A percentile compares a stretch with the other conserved stretches of the same genome.
Evolutionary conservation across 2,797 vertebrate species (phyloP).

Genomic region (Chromobotia macracanthus): DNA sequence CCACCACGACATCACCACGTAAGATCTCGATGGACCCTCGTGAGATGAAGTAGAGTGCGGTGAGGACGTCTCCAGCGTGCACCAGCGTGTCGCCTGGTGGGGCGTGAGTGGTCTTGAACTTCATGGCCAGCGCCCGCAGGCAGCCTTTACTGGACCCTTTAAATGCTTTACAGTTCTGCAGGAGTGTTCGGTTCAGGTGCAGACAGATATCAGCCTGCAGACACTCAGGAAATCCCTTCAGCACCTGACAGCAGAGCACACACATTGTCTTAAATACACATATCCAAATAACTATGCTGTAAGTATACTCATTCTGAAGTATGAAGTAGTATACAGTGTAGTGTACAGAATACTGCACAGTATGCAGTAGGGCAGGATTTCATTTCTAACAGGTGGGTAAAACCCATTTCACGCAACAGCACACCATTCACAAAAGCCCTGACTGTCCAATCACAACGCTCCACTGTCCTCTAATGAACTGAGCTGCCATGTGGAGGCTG

Average conservation of each 20-base stretch:
- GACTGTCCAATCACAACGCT: constrained; percentile 51
- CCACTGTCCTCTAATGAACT: constrained; percentile 45
- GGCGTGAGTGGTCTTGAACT: constrained; percentile 95
- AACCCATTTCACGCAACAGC: too few relatives aligned
- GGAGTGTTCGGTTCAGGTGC: constrained; percentile 89
- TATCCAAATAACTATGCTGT: too few relatives aligned
- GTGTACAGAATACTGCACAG: not conserved
- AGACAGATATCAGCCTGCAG: constrained; percentile 97
- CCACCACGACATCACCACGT: constrained; percentile 90
- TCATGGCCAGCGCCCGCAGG: constrained; percentile 93
- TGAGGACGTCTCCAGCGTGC: constrained; percentile 92
- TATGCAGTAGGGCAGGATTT: too few relatives aligned
- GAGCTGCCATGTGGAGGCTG: not conserved
- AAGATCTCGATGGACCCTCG: constrained; percentile 96
- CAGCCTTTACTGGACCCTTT: constrained; percentile 94
- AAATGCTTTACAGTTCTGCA: constrained; percentile 95
- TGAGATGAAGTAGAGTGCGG: constrained; percentile 95
- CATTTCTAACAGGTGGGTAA: too few relatives aligned
- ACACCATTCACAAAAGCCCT: constrained; percentile 37
- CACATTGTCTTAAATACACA: too few relatives aligned
- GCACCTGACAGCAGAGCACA: constrained; percentile 86
- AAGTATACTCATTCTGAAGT: too few relatives aligned
- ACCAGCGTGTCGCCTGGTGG: constrained; percentile 94
- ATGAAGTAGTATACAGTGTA: too few relatives aligned
- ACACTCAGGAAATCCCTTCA: constrained; percentile 97